These are phyloP conservation scores for Tapera naevia DNA, from an alignment of 2,797 vertebrate genomes.

Conservation along the genomic window DNA sequence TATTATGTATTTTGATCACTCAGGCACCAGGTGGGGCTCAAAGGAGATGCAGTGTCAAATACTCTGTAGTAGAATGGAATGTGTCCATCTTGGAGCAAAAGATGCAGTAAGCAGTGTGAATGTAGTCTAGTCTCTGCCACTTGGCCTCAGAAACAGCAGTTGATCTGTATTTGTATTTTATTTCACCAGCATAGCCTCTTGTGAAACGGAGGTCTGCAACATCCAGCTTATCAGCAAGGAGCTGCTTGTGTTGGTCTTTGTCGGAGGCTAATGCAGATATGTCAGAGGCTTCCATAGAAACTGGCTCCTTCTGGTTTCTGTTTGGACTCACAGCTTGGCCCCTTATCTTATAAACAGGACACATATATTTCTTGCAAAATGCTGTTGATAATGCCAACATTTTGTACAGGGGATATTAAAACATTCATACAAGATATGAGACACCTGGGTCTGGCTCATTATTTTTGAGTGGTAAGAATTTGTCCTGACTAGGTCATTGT, in stretches of 20 bases:
- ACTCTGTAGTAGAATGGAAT: background rate
- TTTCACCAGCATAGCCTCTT: background rate
- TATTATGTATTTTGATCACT: background rate
- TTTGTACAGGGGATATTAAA: background rate
- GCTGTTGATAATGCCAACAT: background rate
- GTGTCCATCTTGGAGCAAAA: background rate
- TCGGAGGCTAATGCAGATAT: background rate
- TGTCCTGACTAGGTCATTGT: background rate
- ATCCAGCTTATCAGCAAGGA: background rate
- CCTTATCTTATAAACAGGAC: background rate
- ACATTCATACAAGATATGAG: background rate
- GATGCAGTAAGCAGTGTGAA: background rate
- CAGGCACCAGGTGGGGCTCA: background rate
- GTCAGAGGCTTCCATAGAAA: background rate
- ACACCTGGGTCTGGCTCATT: background rate
- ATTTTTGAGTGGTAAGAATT: background rate
- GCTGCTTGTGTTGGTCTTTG: background rate
- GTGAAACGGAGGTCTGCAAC: background rate
- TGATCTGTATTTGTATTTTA: background rate
- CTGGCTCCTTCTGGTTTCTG: background rate
- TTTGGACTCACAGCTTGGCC: background rate
- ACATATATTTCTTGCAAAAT: background rate
- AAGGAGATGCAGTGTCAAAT: background rate
- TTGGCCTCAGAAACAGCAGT: background rate
- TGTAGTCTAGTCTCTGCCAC: background rate